phyloP scores from a whole-genome alignment of 2,113 vertebrate species.

The Delphinus delphis region DNA sequence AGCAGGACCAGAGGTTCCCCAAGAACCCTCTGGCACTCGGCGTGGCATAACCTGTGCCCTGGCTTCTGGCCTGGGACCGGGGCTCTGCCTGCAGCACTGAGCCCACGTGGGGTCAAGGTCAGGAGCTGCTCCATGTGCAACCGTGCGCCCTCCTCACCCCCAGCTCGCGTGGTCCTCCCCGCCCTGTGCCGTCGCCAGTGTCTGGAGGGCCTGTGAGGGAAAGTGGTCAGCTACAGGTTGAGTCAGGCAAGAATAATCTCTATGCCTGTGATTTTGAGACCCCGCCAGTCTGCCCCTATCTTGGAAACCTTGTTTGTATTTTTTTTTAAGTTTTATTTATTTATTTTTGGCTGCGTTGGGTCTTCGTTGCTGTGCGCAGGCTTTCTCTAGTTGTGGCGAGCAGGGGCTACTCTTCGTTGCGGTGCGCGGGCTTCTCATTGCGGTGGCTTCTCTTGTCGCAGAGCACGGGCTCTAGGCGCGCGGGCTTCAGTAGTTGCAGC shows the following conservation, averaged over 20 bases:
- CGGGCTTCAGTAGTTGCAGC: too few species aligned
- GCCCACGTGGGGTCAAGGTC: accelerated
- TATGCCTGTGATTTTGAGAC: neutral
- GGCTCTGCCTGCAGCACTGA: neutral
- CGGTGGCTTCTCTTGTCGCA: too few species aligned
- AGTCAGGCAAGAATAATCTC: neutral
- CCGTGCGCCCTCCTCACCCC: accelerated
- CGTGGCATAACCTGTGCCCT: accelerated
- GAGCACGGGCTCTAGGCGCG: accelerated
- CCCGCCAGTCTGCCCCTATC: neutral
- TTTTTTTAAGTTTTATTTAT: too few species aligned
- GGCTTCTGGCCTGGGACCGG: neutral
- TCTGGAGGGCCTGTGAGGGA: neutral
- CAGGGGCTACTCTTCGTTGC: accelerated
- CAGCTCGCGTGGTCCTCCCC: accelerated
- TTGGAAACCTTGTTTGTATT: accelerated
- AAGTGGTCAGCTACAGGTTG: neutral
- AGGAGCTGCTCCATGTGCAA: accelerated
- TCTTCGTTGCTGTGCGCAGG: accelerated
- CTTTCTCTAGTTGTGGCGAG: too few species aligned
- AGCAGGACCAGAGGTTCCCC: neutral
- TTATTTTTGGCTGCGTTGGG: too few species aligned
- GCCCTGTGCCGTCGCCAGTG: accelerated
- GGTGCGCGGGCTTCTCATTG: accelerated
- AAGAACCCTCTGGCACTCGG: neutral